Conservation (phyloP, 2,888 invertebrate genomes). For the Tenthredo notha region DNA sequence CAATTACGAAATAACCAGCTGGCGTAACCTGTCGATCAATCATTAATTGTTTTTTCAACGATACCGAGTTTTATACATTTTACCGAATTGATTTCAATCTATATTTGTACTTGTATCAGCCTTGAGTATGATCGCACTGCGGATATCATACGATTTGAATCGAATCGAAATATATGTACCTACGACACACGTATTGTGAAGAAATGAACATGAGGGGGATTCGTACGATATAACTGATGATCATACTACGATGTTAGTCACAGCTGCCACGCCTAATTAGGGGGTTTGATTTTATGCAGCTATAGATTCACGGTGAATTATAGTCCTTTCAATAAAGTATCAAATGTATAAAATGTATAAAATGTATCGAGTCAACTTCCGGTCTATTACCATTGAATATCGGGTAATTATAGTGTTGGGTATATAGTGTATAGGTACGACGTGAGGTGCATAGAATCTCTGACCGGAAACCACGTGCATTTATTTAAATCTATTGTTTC, state of each 20-base stretch:
- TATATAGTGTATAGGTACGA: too few species aligned
- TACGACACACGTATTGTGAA: background rate
- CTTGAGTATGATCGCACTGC: conserved; percentile 1
- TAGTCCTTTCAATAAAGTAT: background rate
- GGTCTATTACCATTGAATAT: background rate
- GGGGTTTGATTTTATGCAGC: background rate
- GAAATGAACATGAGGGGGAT: background rate
- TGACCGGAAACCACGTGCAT: conserved; percentile 36
- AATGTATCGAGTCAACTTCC: conserved; percentile 31
- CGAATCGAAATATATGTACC: background rate
- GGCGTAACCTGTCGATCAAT: conserved; percentile 22
- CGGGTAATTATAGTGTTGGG: background rate
- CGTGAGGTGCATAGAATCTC: background rate
- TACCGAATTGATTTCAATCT: background rate
- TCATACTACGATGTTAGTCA: background rate
- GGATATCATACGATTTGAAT: background rate
- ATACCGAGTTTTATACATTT: background rate
- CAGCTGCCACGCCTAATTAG: background rate
- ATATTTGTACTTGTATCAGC: background rate
- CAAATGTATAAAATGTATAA: background rate
- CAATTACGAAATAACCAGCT: conserved; percentile 2
- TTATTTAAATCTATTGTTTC: conserved; percentile 34
- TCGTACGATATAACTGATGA: background rate
- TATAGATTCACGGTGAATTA: background rate
- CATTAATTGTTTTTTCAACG: conserved; percentile 21